Conservation (phyloP, 2,113 vertebrate species). For the Carlito syrichta region DNA sequence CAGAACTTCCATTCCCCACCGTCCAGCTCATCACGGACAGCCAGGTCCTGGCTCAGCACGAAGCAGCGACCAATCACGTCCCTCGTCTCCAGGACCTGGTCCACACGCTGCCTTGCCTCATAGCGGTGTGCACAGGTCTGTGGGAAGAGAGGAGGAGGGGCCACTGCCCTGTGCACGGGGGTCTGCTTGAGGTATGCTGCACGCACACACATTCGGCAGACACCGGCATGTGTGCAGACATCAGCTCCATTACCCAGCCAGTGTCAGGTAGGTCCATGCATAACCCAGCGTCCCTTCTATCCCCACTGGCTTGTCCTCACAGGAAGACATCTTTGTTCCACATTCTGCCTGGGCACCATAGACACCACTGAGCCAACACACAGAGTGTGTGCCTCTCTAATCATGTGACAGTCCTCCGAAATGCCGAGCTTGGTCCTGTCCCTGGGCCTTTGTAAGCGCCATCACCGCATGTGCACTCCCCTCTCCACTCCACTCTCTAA, state of each 20-base stretch:
- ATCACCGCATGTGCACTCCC: not conserved
- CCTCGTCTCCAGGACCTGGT: conserved; percentile 90
- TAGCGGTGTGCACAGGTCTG: conserved; percentile 96
- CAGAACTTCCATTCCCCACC: conserved; percentile 98
- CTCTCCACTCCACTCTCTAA: not conserved
- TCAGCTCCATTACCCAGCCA: not conserved
- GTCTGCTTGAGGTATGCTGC: not conserved
- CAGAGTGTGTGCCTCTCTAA: not conserved
- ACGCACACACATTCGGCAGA: not conserved
- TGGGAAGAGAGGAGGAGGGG: not conserved
- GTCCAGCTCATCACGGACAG: conserved; percentile 88
- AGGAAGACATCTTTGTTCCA: not conserved
- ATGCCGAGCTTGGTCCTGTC: not conserved
- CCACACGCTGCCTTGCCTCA: conserved; percentile 90
- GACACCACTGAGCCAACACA: not conserved
- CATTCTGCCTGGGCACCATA: not conserved
- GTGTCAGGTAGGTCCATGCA: not conserved
- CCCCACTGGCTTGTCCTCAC: not conserved
- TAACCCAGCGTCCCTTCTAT: not conserved
- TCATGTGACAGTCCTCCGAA: not conserved
- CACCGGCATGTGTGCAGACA: fast-evolving
- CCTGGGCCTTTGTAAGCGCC: not conserved
- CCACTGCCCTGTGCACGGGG: not conserved
- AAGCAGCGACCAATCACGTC: conserved; percentile 95
- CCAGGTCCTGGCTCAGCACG: conserved; percentile 93